Evolutionary conservation across 92 coral and sea anemone genomes (phyloP), one percentile per base, ranked within the genome.

Genomic region (Siderastrea radians): DNA sequence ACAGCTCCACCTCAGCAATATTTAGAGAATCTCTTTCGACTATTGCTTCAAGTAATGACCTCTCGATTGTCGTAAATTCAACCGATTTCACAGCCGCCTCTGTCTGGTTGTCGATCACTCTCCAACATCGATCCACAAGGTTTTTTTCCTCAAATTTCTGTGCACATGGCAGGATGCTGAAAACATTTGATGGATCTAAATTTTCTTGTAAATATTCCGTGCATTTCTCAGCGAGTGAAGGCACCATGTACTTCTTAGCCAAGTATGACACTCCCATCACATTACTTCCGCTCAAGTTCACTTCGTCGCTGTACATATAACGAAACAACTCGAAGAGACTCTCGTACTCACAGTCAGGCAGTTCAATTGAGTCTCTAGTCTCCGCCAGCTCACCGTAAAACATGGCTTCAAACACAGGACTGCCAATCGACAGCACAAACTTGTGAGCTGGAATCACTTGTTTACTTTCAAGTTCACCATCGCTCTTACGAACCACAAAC

Each of bases 361-460:
- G 38, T 26, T 26, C 38, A 26, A 26, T 26, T 26, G 38, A 26
- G 38, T 89, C 73, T 68, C 70, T 68, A 38, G 72, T 48, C 88
- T 81, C 91, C 10, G 91, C 88, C 55, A 91, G 66, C 9, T 75
- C 80, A 45, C 93, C 93, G 79, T 87, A 91, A 80, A 91, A 91
- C 94, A 91, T 91, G 61, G 89, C 94, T 59, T 53, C 67, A 65
- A 91, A 91, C 12, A 91, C 94, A 59, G 94, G 89, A 59, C 91
- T 87, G 44, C 89, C 68, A 43, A 83, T 86, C 50, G 87, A 71
- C 12, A 91, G 62, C 2, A 91, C 84, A 17, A 86, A 86, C 72
- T 86, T 91, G 82, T 91, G 93, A 50, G 93, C 91, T 53, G 79
- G 48, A 52, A 64, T 38, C 79, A 51, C 48, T 75, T 54, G 79